Evolutionary conservation across 2,113 vertebrate genomes (phyloP).

Genomic region (Martes martes): DNA sequence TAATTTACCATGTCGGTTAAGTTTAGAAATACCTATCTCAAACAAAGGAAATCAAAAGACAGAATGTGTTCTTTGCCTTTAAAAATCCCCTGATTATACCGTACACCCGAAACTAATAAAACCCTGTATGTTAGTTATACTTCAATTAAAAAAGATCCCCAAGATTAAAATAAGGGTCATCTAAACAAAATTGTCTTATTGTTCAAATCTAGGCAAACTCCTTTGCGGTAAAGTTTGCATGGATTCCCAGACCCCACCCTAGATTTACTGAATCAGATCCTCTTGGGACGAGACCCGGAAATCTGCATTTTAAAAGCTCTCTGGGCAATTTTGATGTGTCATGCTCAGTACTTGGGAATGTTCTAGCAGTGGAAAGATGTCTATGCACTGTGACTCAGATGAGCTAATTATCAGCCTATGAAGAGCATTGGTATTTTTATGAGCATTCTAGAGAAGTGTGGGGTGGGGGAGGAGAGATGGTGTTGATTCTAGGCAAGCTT

Average conservation of each 20-base stretch:
- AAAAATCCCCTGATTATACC: background rate
- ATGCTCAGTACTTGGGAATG: background rate
- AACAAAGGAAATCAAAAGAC: background rate
- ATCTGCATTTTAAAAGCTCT: background rate
- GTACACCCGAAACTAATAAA: background rate
- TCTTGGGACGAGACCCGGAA: background rate
- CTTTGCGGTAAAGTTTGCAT: background rate
- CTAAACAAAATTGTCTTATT: background rate
- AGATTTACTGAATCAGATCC: background rate
- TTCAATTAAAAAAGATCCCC: background rate
- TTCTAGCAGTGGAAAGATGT: background rate
- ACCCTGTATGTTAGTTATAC: background rate
- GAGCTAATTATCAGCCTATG: slow-evolving; percentile 16
- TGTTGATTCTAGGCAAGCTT: background rate
- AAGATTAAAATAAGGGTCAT: background rate
- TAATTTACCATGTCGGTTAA: background rate
- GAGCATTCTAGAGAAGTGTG: background rate
- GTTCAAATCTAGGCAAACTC: background rate
- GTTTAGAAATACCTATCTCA: background rate
- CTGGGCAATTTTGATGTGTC: background rate
- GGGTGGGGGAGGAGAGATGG: background rate
- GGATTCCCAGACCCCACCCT: background rate
- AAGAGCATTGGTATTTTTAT: background rate
- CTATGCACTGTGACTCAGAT: background rate
- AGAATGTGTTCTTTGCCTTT: background rate